Percentiles rank a stretch among this genome's conserved stretches.
phyloP scores from a whole-genome alignment of 2,113 vertebrate species.

The Hippocampus comes region DNA sequence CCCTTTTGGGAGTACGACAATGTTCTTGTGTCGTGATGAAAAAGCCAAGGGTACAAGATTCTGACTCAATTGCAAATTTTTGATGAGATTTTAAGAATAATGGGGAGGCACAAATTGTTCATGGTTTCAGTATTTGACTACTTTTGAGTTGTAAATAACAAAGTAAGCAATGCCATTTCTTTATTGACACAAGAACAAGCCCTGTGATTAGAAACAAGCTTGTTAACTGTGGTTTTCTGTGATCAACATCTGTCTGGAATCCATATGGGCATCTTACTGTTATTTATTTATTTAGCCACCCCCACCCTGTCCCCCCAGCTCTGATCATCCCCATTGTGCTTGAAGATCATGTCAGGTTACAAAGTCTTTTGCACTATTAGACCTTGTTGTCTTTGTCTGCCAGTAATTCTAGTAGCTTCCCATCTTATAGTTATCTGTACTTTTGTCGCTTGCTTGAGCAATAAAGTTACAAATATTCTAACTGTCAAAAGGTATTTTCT shows the following conservation, averaged over 20 bases:
- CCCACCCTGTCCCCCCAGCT: too few species aligned
- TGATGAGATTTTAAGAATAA: too few species aligned
- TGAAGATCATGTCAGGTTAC: too few species aligned
- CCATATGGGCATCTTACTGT: conserved; percentile 35
- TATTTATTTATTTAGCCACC: neutral
- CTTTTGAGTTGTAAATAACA: neutral
- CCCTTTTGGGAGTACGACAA: neutral
- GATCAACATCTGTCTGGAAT: conserved; percentile 40
- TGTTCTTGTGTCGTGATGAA: neutral
- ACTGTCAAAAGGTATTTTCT: neutral
- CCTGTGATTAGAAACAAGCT: conserved; percentile 11
- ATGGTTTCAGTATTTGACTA: neutral
- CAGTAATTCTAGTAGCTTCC: too few species aligned
- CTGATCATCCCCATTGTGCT: too few species aligned
- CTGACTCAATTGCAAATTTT: too few species aligned
- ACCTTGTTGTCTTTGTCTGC: too few species aligned
- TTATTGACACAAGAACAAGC: neutral
- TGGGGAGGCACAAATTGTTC: too few species aligned
- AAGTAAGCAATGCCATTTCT: neutral
- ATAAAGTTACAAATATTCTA: neutral
- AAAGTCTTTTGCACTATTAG: too few species aligned
- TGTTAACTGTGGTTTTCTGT: conserved; percentile 36
- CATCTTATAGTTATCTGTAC: too few species aligned
- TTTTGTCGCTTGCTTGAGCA: too few species aligned
- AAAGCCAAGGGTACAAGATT: too few species aligned